phyloP scores from a whole-genome alignment of 2,113 vertebrate genomes.

The Poeciliopsis retropinna region DNA sequence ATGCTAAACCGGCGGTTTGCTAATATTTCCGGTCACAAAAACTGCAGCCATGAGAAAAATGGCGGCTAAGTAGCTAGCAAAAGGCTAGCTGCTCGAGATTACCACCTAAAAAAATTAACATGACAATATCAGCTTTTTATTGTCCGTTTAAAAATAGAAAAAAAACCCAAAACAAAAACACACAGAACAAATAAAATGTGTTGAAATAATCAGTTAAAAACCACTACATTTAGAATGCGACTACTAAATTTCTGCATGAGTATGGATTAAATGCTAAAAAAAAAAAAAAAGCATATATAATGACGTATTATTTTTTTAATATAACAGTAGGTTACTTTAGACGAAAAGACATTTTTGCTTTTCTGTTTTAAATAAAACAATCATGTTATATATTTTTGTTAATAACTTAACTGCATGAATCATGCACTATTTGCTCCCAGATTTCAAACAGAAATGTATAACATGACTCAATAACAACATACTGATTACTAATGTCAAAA shows the following conservation, averaged over 20 bases:
- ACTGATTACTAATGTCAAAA: not conserved
- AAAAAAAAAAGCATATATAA: no score
- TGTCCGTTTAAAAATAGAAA: not conserved
- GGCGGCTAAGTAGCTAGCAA: not conserved
- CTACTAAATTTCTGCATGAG: no score
- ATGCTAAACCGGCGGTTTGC: no score
- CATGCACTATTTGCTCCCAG: not conserved
- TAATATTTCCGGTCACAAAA: no score
- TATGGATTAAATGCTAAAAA: no score
- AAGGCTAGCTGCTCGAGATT: not conserved
- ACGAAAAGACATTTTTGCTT: not conserved
- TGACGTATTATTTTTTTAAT: no score
- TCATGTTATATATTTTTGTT: not conserved
- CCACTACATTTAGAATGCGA: no score
- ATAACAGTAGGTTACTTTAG: no score
- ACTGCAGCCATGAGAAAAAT: not conserved
- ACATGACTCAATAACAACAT: not conserved
- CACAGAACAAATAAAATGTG: not conserved
- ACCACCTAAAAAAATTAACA: not conserved
- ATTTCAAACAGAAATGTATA: not conserved
- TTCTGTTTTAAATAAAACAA: not conserved
- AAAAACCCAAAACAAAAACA: not conserved
- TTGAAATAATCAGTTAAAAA: not conserved
- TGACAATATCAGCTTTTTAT: not conserved
- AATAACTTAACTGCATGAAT: not conserved